Base-by-base conservation (phyloP, 2,888 invertebrate genomes). In the Drosophila pseudotakahashii region DNA sequence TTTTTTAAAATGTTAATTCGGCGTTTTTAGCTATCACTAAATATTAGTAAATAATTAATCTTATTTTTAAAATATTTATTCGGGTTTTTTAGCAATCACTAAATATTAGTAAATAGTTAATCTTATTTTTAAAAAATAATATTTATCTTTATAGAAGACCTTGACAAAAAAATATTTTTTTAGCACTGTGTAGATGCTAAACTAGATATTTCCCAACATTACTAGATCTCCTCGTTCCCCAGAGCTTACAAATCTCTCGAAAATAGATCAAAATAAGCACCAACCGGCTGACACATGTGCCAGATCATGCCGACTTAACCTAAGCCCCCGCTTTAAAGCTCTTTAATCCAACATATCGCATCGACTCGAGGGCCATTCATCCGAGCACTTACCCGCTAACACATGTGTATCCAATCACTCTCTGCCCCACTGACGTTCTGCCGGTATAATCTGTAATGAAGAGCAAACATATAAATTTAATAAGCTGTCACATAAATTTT, bases 401-500 rank as follows among this genome's bases (percentile, higher is more conserved):
- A 67, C 73, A 72, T 88, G 68, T 81, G 81, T 61, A 58, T 61
- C 75, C 81, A 88, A 59, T 83, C 80, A 75, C 66, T 66, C 71
- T 47, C 16, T 13, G 34, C 42, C 64, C 42, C 42, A 19, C 42
- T 69, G 53, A 16, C 14, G 19, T 55, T 54, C 59, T 51, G 19
- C 45, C 57, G 39, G 32, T 60, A 63, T 77, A 75, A 76, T 76
- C 84, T 84, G 84, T 77, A 84, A 84, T 84, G 64, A 77, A 88
- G 75, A 89, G 71, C 68, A 73, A 79, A 75, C 69, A 52, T 67
- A 80, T 84, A 84, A 88, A 89, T 89, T 89, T 81, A 88, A 89
- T 81, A 89, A 74, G 75, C 78, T 73, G 88, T 63, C 77, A 71
- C 77, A 89, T 89, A 85, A 84, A 89, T 84, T 76, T 69, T 37